Base-by-base conservation (phyloP, 2,888 invertebrate genomes). In the Epirrhoe alternata region DNA sequence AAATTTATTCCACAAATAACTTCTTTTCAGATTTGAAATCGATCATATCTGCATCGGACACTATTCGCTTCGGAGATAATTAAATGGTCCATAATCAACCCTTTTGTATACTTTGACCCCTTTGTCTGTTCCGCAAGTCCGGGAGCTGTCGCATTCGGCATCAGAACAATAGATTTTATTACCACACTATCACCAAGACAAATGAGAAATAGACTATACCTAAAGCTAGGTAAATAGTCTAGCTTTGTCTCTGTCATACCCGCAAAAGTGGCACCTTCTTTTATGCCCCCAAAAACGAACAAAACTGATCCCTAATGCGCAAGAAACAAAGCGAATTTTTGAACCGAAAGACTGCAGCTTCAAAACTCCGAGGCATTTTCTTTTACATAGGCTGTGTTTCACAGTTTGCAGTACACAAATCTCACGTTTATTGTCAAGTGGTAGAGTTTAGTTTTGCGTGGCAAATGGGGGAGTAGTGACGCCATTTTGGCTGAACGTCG, bases 181-280 rank as follows among this genome's bases (percentile, higher is more conserved):
- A 87, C 85, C 84, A 71, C 83, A 87, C 86, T 86, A 88, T 86
- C 84, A 83, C 81, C 82, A 90, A 92, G 91, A 92, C 90, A 90
- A 92, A 92, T 90, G 91, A 89, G 87, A 86, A 87, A 90, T 87
- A 89, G 83, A 89, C 87, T 84, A 88, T 84, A 86, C 81, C 82
- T 80, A 86, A 76, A 83, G 84, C 87, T 90, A 90, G 89, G 90
- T 92, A 92, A 82, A 82, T 81, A 82, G 76, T 86, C 84, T 83
- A 85, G 83, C 85, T 81, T 85, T 84, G 84, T 84, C 80, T 83
- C 83, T 81, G 75, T 80, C 84, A 81, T 72, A 78, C 83, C 82
- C 86, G 85, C 88, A 86, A 87, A 89, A 87, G 81, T 86, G 82
- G 82, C 84, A 85, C 86, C 88, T 88, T 90, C 86, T 89, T 90